These are phyloP conservation scores for Sorex maritimensis DNA, from an alignment of 2,797 vertebrate genomes.

Conservation along the genomic window DNA sequence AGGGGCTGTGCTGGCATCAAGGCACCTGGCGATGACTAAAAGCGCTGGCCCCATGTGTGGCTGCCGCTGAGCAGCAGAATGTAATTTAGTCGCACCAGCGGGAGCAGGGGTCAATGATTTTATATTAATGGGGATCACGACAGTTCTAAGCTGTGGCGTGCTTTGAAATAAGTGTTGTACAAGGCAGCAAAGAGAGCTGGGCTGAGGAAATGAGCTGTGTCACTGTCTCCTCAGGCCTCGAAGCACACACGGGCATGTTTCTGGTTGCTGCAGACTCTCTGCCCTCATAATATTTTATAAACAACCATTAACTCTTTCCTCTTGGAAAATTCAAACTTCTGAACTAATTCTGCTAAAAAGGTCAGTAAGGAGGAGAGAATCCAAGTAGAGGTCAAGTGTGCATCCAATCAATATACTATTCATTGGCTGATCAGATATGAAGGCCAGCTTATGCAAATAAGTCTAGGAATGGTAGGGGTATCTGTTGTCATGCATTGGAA, in stretches of 20 bases:
- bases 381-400: constrained; percentile 9
- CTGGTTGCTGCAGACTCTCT: constrained; percentile 82
- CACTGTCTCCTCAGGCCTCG: constrained; percentile 90
- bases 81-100: constrained; percentile 92
- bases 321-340: constrained; percentile 74
- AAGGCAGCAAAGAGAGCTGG: constrained; percentile 90
- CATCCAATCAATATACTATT: neutral
- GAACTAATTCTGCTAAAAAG: constrained; percentile 46
- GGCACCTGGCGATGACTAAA: constrained; percentile 91
- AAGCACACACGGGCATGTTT: constrained; percentile 88
- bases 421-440: neutral
- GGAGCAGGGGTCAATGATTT: constrained; percentile 94
- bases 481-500: neutral
- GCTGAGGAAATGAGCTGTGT: constrained; percentile 92
- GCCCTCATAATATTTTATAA: constrained; percentile 89
- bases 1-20: constrained; percentile 90
- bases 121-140: constrained; percentile 94
- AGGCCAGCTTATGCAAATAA: constrained; percentile 30
- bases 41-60: constrained; percentile 90
- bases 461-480: too few relatives aligned
- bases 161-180: constrained; percentile 93
- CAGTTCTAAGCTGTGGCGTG: constrained; percentile 92
- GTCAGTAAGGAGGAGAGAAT: neutral
- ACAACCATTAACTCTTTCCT: constrained; percentile 87
- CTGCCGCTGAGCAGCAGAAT: constrained; percentile 93